Percentiles rank a stretch among this genome's conserved stretches.
These are phyloP conservation scores for Netelia melanura DNA, from an alignment of 2,888 invertebrate genomes.

Conservation along the genomic window DNA sequence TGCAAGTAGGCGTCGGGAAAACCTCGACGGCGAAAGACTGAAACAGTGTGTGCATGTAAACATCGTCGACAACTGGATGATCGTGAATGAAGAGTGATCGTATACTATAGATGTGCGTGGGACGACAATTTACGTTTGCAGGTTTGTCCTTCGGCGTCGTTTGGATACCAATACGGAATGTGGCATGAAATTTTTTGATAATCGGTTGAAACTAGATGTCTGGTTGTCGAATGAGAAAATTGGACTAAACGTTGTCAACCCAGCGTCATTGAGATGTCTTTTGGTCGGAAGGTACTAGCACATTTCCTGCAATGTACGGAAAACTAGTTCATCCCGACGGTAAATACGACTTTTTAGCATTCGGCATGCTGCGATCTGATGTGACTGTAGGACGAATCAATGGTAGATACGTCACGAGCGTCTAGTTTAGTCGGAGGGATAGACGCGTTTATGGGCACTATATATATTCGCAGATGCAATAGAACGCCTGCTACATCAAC, in stretches of 20 bases:
- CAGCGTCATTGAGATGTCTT: not conserved
- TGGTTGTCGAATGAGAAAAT: not conserved
- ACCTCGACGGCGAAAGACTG: conserved; percentile 4
- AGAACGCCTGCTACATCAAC: conserved; percentile 25
- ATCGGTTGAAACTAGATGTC: not conserved
- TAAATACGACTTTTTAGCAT: conserved; percentile 11
- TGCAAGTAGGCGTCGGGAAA: not conserved
- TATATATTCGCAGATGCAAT: conserved; percentile 29
- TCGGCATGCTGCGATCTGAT: conserved; percentile 33
- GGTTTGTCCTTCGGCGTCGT: conserved; percentile 57
- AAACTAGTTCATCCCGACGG: not conserved
- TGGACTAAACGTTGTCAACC: not conserved
- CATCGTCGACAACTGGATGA: conserved; percentile 40
- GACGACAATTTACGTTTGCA: conserved; percentile 54
- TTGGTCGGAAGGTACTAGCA: not conserved
- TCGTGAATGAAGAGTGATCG: conserved; percentile 29
- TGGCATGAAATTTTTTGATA: not conserved
- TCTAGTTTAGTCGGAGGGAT: conserved; percentile 51
- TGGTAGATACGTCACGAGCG: conserved; percentile 57
- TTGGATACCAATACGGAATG: conserved; percentile 46
- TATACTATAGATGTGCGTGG: conserved; percentile 47
- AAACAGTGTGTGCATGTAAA: conserved; percentile 51
- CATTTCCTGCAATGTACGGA: not conserved
- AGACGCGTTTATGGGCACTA: conserved; percentile 23
- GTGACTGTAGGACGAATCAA: conserved; percentile 58